A percentile compares a stretch with the other conserved stretches of the same genome.
Evolutionary conservation across 2,113 vertebrate genomes (phyloP).

Genomic region (Condylura cristata): DNA sequence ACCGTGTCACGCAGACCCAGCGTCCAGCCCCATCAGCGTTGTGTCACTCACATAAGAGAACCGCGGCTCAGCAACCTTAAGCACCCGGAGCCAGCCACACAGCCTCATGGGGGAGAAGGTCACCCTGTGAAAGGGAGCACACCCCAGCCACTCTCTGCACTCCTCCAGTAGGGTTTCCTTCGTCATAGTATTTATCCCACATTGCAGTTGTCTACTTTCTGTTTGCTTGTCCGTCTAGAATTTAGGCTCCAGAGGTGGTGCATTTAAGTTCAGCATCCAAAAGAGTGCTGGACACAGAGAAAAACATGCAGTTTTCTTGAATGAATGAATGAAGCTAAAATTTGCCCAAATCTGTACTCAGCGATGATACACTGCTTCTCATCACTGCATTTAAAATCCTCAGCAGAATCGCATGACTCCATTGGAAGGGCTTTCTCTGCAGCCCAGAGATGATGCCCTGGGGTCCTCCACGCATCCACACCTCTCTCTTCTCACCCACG

Average conservation of each 20-base stretch:
- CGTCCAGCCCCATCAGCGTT: neutral
- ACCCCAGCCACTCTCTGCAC: neutral
- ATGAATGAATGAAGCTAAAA: neutral
- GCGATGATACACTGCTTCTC: neutral
- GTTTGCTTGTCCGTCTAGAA: neutral
- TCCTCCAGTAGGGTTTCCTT: neutral
- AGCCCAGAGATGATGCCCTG: neutral
- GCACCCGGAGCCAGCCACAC: neutral
- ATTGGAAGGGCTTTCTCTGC: neutral
- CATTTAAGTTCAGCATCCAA: neutral
- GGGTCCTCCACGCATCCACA: neutral
- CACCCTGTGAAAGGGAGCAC: neutral
- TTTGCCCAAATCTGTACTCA: neutral
- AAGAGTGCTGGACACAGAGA: neutral
- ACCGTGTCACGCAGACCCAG: neutral
- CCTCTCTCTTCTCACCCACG: neutral
- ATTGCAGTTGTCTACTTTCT: neutral
- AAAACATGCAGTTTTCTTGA: neutral
- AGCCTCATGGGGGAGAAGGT: neutral
- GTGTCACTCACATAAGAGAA: neutral
- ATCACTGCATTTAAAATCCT: neutral
- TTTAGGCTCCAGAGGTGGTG: neutral
- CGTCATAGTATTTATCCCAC: too few species aligned
- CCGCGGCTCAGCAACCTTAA: neutral
- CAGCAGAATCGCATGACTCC: neutral